These are phyloP conservation scores for Caenorhabditis wallacei DNA, from an alignment of 2,888 invertebrate species.

Conservation along the genomic window DNA sequence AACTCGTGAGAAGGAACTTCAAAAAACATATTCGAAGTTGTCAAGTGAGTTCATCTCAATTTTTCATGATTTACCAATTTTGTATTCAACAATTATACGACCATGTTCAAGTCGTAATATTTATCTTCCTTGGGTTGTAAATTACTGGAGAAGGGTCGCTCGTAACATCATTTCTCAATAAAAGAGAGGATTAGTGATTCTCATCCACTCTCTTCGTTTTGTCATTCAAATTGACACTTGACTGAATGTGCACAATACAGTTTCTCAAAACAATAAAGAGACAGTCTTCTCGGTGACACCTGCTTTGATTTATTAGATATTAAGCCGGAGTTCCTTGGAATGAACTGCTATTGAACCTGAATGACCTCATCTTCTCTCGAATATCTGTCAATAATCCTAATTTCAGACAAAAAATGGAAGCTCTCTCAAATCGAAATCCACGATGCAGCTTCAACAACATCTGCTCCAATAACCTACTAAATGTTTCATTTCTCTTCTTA, in stretches of 20 bases:
- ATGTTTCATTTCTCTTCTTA: background rate
- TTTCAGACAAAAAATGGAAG: slow-evolving; percentile 71
- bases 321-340: no score
- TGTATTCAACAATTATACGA: background rate
- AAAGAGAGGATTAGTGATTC: slow-evolving; percentile 31
- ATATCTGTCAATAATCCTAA: background rate
- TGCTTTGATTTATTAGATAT: slow-evolving; percentile 46
- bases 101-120: background rate
- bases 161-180: background rate
- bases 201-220: slow-evolving; percentile 29
- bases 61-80: background rate
- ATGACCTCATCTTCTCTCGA: no score
- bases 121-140: background rate
- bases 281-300: slow-evolving; percentile 38
- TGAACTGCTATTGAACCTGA: no score
- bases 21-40: slow-evolving; percentile 90
- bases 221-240: slow-evolving; percentile 64
- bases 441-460: slow-evolving; percentile 85
- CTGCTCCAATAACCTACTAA: slow-evolving; percentile 87
- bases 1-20: slow-evolving; percentile 92
- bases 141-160: background rate
- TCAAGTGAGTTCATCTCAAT: slow-evolving; percentile 82
- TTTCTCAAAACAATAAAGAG: background rate
- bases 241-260: slow-evolving; percentile 52
- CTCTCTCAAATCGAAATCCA: slow-evolving; percentile 71